Base-by-base conservation (phyloP, 2,888 invertebrate genomes). In the Blera fallax region DNA sequence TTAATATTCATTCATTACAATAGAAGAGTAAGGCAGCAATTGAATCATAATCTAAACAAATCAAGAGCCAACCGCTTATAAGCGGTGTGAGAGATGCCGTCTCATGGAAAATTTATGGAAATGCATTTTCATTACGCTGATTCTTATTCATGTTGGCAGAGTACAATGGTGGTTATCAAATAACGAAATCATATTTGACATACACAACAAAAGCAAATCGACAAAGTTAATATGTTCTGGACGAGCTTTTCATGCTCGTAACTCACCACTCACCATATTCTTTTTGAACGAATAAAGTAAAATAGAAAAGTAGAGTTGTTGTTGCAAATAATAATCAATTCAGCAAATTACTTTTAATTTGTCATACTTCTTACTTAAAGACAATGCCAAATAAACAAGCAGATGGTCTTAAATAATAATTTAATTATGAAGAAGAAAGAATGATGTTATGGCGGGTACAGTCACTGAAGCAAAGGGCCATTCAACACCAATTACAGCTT, bases 51-150 rank as follows among this genome's bases (percentile, higher is more conserved):
- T 62, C 27, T 16, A 29, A 74, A 45, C 10, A 45, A 74, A 43
- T 54, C 74, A 54, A 43, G 54, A 74, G 0, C 8, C 32, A 74
- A 74, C 74, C 64, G 74, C 74, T 64, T 74, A 5, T 27, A 54
- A 43, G 74, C 64, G 18, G 64, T 40, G 10, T 16, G 18, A 18
- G 10, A 40, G 14, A 24, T 32, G 54, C 32, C 40, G n/a, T n/a
- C 64, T 32, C 52, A 65, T 65, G 64, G 54, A 76, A 76, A 52
- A 56, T 65, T 65, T 64, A 64, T 74, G 21, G 14, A 54, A 54
- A 64, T 32, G 43, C 43, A 37, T 54, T 54, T 54, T 64, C 32
- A 34, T 67, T 67, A 43, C 14, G 32, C 21, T 40, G 27, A 73
- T 24, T 52, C 27, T 3, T 18, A 60, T 50, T 58, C 24, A 48